Conservation (phyloP, 2,797 vertebrate genomes). For the Semotilus atromaculatus region DNA sequence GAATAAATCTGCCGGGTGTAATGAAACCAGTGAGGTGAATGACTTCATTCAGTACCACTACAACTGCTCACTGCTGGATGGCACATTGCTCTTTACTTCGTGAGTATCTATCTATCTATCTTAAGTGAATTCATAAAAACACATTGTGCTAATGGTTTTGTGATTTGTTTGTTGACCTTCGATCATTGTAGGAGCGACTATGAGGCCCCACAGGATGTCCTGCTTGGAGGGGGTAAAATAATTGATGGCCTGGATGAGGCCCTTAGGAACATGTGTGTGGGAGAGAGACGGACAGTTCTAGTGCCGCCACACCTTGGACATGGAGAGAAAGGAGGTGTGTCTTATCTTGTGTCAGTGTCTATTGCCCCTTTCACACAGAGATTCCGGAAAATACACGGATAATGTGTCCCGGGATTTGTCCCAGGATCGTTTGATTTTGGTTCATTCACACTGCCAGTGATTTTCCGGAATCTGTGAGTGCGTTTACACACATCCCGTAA, state of each 20-base stretch:
- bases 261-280: conserved; percentile 88
- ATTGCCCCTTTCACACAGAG: too few species aligned
- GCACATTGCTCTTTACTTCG: conserved; percentile 90
- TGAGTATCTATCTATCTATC: conserved; percentile 62
- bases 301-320: conserved; percentile 94
- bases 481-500: too few species aligned
- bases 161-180: background rate
- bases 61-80: conserved; percentile 93
- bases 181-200: conserved; percentile 79
- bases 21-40: conserved; percentile 77
- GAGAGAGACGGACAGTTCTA: conserved; percentile 84
- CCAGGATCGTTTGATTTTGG: too few species aligned
- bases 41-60: conserved; percentile 93
- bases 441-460: too few species aligned
- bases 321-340: conserved; percentile 89
- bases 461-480: too few species aligned
- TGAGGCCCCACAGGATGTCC: conserved; percentile 81
- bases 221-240: conserved; percentile 88
- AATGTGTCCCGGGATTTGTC: too few species aligned
- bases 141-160: background rate
- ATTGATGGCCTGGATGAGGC: conserved; percentile 91
- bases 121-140: background rate
- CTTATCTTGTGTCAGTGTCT: background rate
- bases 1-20: conserved; percentile 82
- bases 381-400: too few species aligned